Base-by-base conservation (phyloP, 1,140 invertebrate species). In the Caligus rogercresseyi region DNA sequence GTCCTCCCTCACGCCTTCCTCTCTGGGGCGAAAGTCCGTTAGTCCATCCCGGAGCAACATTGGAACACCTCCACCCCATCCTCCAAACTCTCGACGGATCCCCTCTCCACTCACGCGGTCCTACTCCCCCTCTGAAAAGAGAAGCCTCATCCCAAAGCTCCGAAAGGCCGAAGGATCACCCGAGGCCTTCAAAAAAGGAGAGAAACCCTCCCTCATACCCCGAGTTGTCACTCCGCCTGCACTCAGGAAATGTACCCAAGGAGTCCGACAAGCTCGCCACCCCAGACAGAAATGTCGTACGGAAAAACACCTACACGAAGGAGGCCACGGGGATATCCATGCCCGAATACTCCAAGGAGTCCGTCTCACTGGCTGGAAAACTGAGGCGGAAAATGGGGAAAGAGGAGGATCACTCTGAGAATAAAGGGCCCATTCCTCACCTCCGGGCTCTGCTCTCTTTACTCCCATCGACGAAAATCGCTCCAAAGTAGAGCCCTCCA, bases 401-500 rank as follows among this genome's bases (percentile, higher is more conserved):
- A 13, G 61, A 63, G 24, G 25, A 16, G 43, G 61, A 43, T 43
- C 31, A 43, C 31, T 7, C n/a, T 11, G 31, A 43, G n/a, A 43
- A 43, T 11, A 43, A 43, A 43, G 31, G 31, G 7, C 7, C n/a
- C 31, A 43, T 43, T n/a, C 31, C n/a, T 54, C 61, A 3, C 53
- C 57, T 14, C 61, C 61, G 19, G 61, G 61, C 23, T 19, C 61
- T 1, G 61, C 61, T 55, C 61, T 63, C 25, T 63, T 63, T 25
- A 25, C 61, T 59, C 61, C 61, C 24, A 63, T 63, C n/a, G 25
- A 57, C 31, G 61, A 63, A 16, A 63, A 63, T 25, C 1, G 60
- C 52, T 20, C 31, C 61, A 83, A 81, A 72, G 74, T 74, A 25
- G 73, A 77, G 66, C 79, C 83, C 43, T 77, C 77, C 63, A 81